Percentiles rank a stretch among this genome's conserved stretches.
Evolutionary conservation across 2,797 vertebrate genomes (phyloP).

Genomic region (Acipenser transmontanus): DNA sequence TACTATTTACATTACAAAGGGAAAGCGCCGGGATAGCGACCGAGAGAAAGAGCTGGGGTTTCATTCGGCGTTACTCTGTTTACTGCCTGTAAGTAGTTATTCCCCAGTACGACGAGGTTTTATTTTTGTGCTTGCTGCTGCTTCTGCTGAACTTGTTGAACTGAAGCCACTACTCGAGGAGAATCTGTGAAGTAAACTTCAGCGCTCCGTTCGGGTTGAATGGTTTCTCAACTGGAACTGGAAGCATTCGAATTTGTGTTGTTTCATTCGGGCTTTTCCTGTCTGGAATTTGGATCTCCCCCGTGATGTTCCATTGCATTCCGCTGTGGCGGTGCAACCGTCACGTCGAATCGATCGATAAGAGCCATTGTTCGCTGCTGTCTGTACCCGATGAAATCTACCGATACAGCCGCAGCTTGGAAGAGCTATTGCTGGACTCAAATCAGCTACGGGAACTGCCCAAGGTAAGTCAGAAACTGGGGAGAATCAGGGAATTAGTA

Average conservation of each 20-base stretch:
- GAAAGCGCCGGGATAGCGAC: not conserved
- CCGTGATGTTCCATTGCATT: constrained; percentile 92
- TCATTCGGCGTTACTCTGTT: constrained; percentile 36
- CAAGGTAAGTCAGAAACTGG: constrained; percentile 64
- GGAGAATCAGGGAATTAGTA: no score
- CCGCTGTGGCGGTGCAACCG: constrained; percentile 98
- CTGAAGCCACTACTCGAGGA: not conserved
- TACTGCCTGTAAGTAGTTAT: constrained; percentile 25
- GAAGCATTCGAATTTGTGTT: no score
- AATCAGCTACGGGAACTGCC: constrained; percentile 90
- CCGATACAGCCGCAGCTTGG: constrained; percentile 86
- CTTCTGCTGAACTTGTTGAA: not conserved
- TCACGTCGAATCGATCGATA: constrained; percentile 90
- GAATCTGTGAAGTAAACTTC: no score
- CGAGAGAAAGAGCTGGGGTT: constrained; percentile 25
- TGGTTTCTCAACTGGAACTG: no score
- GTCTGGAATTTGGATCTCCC: constrained; percentile 10
- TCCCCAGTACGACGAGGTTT: constrained; percentile 28
- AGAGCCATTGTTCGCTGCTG: constrained; percentile 88
- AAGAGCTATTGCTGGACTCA: constrained; percentile 87
- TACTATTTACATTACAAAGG: constrained; percentile 15
- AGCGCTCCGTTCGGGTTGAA: no score
- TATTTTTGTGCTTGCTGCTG: constrained; percentile 24
- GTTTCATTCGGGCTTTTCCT: no score
- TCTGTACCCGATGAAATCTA: constrained; percentile 92